Evolutionary conservation across 1,140 invertebrate genomes (phyloP).

Genomic region (Pseudomyrmex cubaensis): DNA sequence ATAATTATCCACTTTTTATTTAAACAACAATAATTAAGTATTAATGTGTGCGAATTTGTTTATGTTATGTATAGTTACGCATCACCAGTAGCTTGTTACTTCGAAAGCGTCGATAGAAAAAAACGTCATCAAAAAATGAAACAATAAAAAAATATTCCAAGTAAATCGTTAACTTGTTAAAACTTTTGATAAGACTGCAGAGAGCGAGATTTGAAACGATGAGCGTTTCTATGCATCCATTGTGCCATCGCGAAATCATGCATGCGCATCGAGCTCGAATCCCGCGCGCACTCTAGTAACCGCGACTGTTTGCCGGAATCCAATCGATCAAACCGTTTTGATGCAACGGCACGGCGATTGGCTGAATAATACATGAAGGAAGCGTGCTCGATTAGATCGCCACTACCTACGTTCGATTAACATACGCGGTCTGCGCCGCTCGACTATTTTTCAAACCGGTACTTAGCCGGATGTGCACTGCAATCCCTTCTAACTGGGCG

Average conservation of each 20-base stretch:
- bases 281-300: not conserved
- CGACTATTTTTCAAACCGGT: slow-evolving; percentile 36
- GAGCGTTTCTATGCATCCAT: not conserved
- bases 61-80: not conserved
- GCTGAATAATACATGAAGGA: slow-evolving; percentile 69
- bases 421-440: slow-evolving; percentile 35
- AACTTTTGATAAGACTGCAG: not conserved
- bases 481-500: slow-evolving; percentile 64
- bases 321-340: slow-evolving; percentile 66
- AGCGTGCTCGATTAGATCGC: slow-evolving; percentile 59
- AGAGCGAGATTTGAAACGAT: not conserved
- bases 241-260: slow-evolving; percentile 27
- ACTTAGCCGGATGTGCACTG: slow-evolving; percentile 49
- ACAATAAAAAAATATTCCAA: not conserved
- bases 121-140: not conserved
- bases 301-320: slow-evolving; percentile 49
- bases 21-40: not conserved
- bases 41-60: not conserved
- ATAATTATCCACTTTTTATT: not conserved
- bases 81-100: not conserved
- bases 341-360: slow-evolving; percentile 61
- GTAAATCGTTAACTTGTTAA: slow-evolving; percentile 42
- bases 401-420: slow-evolving; percentile 63
- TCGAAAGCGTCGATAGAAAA: not conserved
- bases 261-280: slow-evolving; percentile 1